These are phyloP conservation scores for Lepidiolamprologus cunningtoni DNA, from an alignment of 2,113 vertebrate genomes.

Conservation along the genomic window DNA sequence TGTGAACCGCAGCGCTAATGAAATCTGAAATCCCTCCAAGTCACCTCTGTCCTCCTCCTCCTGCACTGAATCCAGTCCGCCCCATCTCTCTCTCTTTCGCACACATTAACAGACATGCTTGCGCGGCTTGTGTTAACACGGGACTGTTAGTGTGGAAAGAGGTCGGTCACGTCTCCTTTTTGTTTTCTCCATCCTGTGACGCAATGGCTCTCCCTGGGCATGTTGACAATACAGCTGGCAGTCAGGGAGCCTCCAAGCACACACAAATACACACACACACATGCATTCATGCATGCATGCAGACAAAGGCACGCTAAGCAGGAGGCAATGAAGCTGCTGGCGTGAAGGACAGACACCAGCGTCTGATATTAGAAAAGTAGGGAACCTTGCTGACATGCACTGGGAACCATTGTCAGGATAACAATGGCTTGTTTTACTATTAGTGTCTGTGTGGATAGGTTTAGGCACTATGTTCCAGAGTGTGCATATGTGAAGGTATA, in stretches of 20 bases:
- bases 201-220: conserved; percentile 32
- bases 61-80: not conserved
- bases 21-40: conserved; percentile 52
- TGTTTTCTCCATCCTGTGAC: conserved; percentile 30
- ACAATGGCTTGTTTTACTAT: conserved; percentile 24
- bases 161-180: conserved; percentile 26
- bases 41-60: conserved; percentile 38
- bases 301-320: conserved; percentile 45
- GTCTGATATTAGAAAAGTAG: conserved; percentile 51
- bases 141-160: conserved; percentile 53
- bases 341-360: conserved; percentile 43
- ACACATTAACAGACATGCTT: conserved; percentile 7
- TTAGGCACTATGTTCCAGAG: not conserved
- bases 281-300: conserved; percentile 19
- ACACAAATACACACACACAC: conserved; percentile 20
- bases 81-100: not conserved
- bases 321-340: conserved; percentile 55
- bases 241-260: conserved; percentile 34
- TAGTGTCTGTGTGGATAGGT: not conserved
- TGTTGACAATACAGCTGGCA: conserved; percentile 57
- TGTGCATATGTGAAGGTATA: not conserved
- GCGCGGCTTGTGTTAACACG: conserved; percentile 28
- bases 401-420: conserved; percentile 16
- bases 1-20: conserved; percentile 35
- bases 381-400: conserved; percentile 32